Percentiles rank a stretch among this genome's conserved stretches.
Evolutionary conservation across 1,140 invertebrate species (phyloP).

Genomic region (Uloborus diversus): DNA sequence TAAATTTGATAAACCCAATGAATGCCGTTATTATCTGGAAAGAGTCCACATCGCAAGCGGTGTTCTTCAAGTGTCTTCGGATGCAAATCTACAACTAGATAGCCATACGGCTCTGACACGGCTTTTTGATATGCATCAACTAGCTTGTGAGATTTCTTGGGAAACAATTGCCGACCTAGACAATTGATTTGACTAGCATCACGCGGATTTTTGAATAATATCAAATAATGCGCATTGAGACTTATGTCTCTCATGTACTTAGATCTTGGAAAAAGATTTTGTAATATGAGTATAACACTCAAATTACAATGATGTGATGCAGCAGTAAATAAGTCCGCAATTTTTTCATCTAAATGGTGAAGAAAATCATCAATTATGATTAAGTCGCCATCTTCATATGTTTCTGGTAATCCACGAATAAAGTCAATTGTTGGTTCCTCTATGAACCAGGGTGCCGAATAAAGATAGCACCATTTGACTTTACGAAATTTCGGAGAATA

Average conservation of each 20-base stretch:
- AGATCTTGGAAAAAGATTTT: conserved; percentile 22
- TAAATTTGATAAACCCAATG: too few species aligned
- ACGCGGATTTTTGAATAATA: conserved; percentile 34
- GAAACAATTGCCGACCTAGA: conserved; percentile 5
- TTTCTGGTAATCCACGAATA: conserved; percentile 15
- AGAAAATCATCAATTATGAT: conserved; percentile 27
- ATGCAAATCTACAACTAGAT: conserved; percentile 40
- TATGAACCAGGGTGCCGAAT: conserved; percentile 15
- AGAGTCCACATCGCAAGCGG: neutral
- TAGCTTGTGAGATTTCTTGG: neutral
- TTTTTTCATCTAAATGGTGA: conserved; percentile 3
- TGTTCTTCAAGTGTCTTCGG: neutral
- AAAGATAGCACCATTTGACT: conserved; percentile 24
- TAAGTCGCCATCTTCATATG: conserved; percentile 16
- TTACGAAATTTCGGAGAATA: neutral
- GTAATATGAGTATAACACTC: conserved; percentile 36
- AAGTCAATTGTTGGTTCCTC: conserved; percentile 30
- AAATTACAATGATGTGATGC: conserved; percentile 14
- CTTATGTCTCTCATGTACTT: conserved; percentile 24
- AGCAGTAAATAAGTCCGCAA: conserved; percentile 19
- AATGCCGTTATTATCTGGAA: conserved; percentile 19
- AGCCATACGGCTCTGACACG: neutral
- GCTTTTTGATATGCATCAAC: conserved; percentile 34
- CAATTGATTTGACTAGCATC: conserved; percentile 31
- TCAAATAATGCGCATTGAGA: conserved; percentile 34